phyloP scores from a whole-genome alignment of 2,113 vertebrate genomes.

The Gasterosteus nipponicus region DNA sequence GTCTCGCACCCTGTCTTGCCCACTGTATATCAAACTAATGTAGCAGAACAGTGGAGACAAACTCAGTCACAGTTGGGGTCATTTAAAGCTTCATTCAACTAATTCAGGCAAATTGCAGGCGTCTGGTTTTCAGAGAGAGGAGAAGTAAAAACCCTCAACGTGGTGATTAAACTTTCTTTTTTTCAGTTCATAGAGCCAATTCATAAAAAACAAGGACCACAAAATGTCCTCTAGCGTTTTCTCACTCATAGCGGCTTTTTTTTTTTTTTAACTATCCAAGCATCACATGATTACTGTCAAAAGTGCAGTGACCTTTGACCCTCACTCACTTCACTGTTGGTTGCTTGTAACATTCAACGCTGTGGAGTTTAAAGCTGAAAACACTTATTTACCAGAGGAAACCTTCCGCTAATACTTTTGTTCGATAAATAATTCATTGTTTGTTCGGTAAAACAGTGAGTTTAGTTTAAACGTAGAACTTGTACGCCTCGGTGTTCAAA shows the following conservation, averaged over 20 bases:
- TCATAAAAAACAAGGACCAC: not conserved
- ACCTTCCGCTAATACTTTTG: not conserved
- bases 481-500: not conserved
- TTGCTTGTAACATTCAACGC: not conserved
- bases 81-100: slow-evolving; percentile 65
- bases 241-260: not conserved
- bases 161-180: not conserved
- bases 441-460: not conserved
- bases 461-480: not conserved
- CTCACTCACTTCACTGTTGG: slow-evolving; percentile 5
- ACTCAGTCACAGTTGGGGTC: slow-evolving; percentile 63
- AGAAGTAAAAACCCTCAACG: not conserved
- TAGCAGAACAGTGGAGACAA: slow-evolving; percentile 63
- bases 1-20: slow-evolving; percentile 71
- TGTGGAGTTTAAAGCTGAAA: not conserved
- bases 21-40: slow-evolving; percentile 75
- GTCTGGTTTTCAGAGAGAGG: slow-evolving; percentile 8
- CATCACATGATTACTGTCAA: not conserved
- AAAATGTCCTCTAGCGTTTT: not conserved
- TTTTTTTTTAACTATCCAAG: slow-evolving; percentile 8
- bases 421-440: not conserved
- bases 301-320: slow-evolving; percentile 46
- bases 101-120: slow-evolving; percentile 39
- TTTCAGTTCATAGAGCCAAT: not conserved
- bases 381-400: not conserved